A percentile compares a stretch with the other conserved stretches of the same genome.
Conservation (phyloP, 2,888 invertebrate species). For the Stenodera caucasica region DNA sequence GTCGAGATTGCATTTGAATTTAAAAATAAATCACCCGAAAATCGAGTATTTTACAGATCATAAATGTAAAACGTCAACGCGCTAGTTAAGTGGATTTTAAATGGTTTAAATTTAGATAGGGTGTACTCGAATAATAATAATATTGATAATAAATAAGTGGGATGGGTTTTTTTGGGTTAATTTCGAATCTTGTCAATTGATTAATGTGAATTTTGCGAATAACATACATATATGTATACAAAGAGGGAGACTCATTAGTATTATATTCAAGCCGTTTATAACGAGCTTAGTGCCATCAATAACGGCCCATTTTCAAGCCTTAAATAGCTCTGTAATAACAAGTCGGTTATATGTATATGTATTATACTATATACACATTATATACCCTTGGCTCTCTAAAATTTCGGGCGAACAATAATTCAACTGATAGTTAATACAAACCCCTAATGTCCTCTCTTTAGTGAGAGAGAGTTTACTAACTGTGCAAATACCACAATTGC, state of each 20-base stretch:
- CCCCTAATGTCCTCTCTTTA: slow-evolving; percentile 48
- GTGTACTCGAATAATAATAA: background rate
- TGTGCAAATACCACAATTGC: slow-evolving; percentile 49
- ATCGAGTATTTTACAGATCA: slow-evolving; percentile 30
- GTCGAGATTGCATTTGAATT: slow-evolving; percentile 36
- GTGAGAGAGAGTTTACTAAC: slow-evolving; percentile 40
- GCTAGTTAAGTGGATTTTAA: slow-evolving; percentile 39
- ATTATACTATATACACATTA: background rate
- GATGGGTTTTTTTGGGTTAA: background rate
- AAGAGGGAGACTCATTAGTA: slow-evolving; percentile 35
- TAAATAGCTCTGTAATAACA: slow-evolving; percentile 47
- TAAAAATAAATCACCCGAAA: slow-evolving; percentile 37
- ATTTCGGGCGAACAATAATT: slow-evolving; percentile 38
- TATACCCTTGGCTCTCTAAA: too few species aligned
- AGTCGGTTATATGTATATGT: slow-evolving; percentile 34
- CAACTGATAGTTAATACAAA: slow-evolving; percentile 44
- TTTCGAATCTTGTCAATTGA: background rate
- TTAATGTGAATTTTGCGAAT: slow-evolving; percentile 5
- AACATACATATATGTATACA: slow-evolving; percentile 14
- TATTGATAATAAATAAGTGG: background rate
- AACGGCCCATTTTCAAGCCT: slow-evolving; percentile 32
- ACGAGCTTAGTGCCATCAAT: slow-evolving; percentile 37
- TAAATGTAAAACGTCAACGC: slow-evolving; percentile 31
- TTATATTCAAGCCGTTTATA: slow-evolving; percentile 32
- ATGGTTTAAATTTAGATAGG: slow-evolving; percentile 27